A percentile compares a stretch with the other conserved stretches of the same genome.
Evolutionary conservation across 2,113 vertebrate species (phyloP).

Genomic region (Globicephala melas): DNA sequence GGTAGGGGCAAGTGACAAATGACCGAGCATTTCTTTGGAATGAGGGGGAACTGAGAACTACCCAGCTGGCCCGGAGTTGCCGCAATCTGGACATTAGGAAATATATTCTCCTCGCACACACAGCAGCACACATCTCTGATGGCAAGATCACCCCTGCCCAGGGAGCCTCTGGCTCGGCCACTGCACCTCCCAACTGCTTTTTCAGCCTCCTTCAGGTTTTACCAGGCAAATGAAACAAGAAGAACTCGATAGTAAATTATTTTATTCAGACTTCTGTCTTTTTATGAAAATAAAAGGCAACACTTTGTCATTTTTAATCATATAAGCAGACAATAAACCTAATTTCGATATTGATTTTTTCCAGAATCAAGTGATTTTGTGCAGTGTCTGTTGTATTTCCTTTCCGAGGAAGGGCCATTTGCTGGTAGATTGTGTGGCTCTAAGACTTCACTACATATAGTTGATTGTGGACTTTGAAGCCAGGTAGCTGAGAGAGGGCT

Average conservation of each 20-base stretch:
- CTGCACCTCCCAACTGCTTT: not conserved
- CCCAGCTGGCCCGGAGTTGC: fast-evolving
- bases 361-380: constrained; percentile 82
- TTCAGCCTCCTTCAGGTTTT: constrained; percentile 8
- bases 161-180: not conserved
- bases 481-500: not conserved
- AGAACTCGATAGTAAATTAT: constrained; percentile 82
- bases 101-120: not conserved
- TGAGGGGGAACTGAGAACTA: not conserved
- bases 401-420: constrained; percentile 67
- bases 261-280: constrained; percentile 81
- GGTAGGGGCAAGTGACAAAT: not conserved
- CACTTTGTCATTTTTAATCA: constrained; percentile 85
- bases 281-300: constrained; percentile 85
- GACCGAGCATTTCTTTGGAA: not conserved
- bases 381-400: constrained; percentile 78
- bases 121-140: fast-evolving
- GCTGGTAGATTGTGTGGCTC: not conserved
- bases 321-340: constrained; percentile 85
- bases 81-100: not conserved
- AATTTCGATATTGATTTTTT: constrained; percentile 85
- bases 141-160: not conserved
- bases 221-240: constrained; percentile 77
- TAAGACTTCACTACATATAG: not conserved
- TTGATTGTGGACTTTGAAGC: not conserved